Conservation (phyloP, 2,888 invertebrate species). For the Erpobdella octoculata region DNA sequence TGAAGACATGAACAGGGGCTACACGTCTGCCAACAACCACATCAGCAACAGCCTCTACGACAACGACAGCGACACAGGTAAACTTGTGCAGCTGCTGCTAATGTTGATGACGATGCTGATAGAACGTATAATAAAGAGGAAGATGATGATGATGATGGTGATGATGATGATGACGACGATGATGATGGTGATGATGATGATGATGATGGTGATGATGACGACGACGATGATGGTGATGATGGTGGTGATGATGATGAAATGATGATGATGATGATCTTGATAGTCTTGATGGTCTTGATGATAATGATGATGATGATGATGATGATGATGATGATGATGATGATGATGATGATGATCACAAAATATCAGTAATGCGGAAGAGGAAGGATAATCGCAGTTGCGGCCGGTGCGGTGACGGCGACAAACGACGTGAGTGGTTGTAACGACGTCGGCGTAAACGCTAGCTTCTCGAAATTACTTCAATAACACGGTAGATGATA, state of each 20-base stretch:
- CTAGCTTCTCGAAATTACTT: too few species aligned
- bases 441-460: too few species aligned
- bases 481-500: too few species aligned
- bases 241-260: background rate
- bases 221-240: background rate
- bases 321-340: background rate
- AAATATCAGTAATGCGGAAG: background rate
- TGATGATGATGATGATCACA: background rate
- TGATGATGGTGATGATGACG: slow-evolving; percentile 49
- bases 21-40: background rate
- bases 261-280: background rate
- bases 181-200: background rate
- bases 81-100: background rate
- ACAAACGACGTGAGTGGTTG: too few species aligned
- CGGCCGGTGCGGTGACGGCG: too few species aligned
- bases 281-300: background rate
- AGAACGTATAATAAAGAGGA: background rate
- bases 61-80: slow-evolving; percentile 23
- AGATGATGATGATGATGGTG: background rate
- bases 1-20: slow-evolving; percentile 11
- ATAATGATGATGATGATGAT: background rate
- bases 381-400: too few species aligned
- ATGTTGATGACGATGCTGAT: background rate
- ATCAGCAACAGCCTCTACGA: slow-evolving; percentile 4
- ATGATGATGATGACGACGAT: background rate